Percentiles rank a stretch among this genome's conserved stretches.
Conservation (phyloP, 2,888 invertebrate genomes). For the Scelioninae gen. 1 region DNA sequence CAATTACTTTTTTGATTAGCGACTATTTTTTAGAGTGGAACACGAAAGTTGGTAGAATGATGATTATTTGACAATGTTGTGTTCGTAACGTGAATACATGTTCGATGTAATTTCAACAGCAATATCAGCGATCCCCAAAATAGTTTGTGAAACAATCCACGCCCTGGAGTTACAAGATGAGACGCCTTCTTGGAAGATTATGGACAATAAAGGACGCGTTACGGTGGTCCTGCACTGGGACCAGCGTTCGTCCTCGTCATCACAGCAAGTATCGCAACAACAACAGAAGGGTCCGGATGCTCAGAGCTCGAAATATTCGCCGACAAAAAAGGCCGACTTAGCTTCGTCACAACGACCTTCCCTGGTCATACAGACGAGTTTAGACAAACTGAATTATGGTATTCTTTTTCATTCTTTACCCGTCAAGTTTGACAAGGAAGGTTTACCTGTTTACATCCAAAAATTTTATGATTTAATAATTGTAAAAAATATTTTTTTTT, state of each 20-base stretch:
- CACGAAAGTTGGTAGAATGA: conserved; percentile 37
- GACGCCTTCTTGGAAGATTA: conserved; percentile 98
- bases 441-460: neutral
- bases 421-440: conserved; percentile 19
- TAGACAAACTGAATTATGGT: conserved; percentile 87
- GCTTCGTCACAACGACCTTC: conserved; percentile 87
- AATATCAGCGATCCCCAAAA: conserved; percentile 97
- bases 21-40: conserved; percentile 20
- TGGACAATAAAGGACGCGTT: conserved; percentile 98
- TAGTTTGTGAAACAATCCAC: conserved; percentile 98
- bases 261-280: conserved; percentile 85
- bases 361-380: conserved; percentile 90
- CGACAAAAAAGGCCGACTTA: conserved; percentile 85
- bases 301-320: conserved; percentile 85
- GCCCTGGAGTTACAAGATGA: conserved; percentile 97
- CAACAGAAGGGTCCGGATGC: conserved; percentile 85
- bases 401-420: conserved; percentile 55
- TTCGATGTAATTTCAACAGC: conserved; percentile 86
- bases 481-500: too few relatives aligned
- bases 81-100: conserved; percentile 57
- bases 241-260: conserved; percentile 89
- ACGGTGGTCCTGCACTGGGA: conserved; percentile 99
- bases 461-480: neutral
- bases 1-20: conserved; percentile 2
- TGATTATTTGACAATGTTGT: conserved; percentile 51